These are phyloP conservation scores for Watsonalla binaria DNA, from an alignment of 2,888 invertebrate genomes.

Conservation along the genomic window DNA sequence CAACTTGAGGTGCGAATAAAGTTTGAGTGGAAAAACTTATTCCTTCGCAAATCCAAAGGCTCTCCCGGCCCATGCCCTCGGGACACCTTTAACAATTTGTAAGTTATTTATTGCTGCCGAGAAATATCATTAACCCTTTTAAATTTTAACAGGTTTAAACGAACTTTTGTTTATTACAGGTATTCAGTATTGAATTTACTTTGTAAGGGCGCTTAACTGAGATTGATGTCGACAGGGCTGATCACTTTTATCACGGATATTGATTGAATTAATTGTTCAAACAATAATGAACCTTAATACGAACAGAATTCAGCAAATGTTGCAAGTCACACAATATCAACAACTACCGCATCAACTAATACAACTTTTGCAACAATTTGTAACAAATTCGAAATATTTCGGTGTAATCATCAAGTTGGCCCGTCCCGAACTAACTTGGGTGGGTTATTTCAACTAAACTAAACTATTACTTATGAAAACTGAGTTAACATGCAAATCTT, in stretches of 20 bases:
- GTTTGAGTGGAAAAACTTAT: constrained; percentile 76
- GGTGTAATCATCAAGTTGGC: constrained; percentile 52
- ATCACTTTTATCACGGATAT: constrained; percentile 17
- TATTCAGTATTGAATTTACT: constrained; percentile 32
- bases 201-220: constrained; percentile 22
- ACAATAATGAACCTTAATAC: constrained; percentile 10
- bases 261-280: neutral
- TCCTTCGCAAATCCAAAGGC: constrained; percentile 57
- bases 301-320: neutral
- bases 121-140: constrained; percentile 74
- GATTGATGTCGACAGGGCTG: constrained; percentile 9
- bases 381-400: constrained; percentile 57
- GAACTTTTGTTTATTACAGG: constrained; percentile 43
- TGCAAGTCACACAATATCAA: neutral
- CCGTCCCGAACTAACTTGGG: constrained; percentile 49
- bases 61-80: constrained; percentile 56
- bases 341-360: constrained; percentile 25
- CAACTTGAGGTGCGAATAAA: constrained; percentile 72
- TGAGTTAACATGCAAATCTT: constrained; percentile 72
- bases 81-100: constrained; percentile 73
- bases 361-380: constrained; percentile 46
- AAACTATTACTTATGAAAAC: constrained; percentile 69
- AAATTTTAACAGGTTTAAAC: constrained; percentile 51
- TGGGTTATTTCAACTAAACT: constrained; percentile 56
- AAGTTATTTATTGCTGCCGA: constrained; percentile 72